A percentile compares a stretch with the other conserved stretches of the same genome.
Evolutionary conservation across 53 echinoderm and acorn worm species (phyloP).

Genomic region (Arbacia lixula): DNA sequence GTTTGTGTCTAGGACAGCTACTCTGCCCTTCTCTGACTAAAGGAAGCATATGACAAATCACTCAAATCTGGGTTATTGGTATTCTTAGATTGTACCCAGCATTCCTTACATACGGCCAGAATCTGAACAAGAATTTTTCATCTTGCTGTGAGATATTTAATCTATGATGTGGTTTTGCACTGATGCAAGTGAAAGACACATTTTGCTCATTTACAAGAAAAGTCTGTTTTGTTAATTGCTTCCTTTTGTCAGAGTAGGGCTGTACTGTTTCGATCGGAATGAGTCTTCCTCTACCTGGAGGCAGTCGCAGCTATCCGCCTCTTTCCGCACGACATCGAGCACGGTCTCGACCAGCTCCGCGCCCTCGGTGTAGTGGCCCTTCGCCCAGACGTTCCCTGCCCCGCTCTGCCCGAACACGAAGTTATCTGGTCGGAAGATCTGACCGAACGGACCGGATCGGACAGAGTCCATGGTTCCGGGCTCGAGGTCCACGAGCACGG

Average conservation of each 20-base stretch:
- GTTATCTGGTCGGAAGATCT: slow-evolving; percentile 94
- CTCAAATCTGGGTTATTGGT: too few relatives aligned
- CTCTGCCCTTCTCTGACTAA: too few relatives aligned
- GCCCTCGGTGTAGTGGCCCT: slow-evolving; percentile 98
- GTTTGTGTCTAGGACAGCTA: too few relatives aligned
- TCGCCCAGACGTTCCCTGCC: slow-evolving; percentile 99
- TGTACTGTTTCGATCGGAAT: neutral
- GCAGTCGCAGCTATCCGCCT: slow-evolving; percentile 93
- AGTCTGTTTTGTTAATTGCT: too few relatives aligned
- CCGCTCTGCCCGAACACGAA: slow-evolving; percentile 98
- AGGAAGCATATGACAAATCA: too few relatives aligned
- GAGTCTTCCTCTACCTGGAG: slow-evolving; percentile 62
- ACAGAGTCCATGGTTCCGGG: slow-evolving; percentile 98
- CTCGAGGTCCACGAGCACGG: slow-evolving; percentile 89
- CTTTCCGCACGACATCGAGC: slow-evolving; percentile 92
- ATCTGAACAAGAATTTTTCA: too few relatives aligned
- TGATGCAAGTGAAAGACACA: too few relatives aligned
- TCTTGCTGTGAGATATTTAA: too few relatives aligned
- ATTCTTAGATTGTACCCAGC: too few relatives aligned
- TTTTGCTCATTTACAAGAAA: too few relatives aligned
- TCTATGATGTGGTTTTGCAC: too few relatives aligned
- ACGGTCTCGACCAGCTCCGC: slow-evolving; percentile 94
- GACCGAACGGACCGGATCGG: slow-evolving; percentile 86
- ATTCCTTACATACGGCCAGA: neutral
- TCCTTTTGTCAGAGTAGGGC: too few relatives aligned